A percentile compares a stretch with the other conserved stretches of the same genome.
Evolutionary conservation across 2,113 vertebrate genomes (phyloP).

Genomic region (Alouatta palliata): DNA sequence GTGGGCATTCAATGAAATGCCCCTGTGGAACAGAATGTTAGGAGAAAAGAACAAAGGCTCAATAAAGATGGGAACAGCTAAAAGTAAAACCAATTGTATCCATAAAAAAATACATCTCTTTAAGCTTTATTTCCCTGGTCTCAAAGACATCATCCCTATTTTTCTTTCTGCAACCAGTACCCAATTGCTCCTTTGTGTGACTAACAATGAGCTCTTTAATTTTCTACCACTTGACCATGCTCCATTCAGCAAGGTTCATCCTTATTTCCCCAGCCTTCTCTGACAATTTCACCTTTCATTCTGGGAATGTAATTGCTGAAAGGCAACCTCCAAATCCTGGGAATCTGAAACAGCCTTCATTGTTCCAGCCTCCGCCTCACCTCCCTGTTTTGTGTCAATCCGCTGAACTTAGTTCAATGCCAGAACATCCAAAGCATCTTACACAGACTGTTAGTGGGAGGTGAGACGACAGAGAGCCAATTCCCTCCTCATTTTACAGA

Average conservation of each 20-base stretch:
- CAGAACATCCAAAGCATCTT: background rate
- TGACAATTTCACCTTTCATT: background rate
- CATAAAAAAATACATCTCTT: background rate
- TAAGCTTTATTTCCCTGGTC: background rate
- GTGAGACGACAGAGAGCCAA: background rate
- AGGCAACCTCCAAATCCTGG: background rate
- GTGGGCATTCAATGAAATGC: background rate
- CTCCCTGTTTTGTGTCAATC: background rate
- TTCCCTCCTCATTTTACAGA: background rate
- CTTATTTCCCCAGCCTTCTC: background rate
- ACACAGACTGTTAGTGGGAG: background rate
- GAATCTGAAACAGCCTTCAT: background rate
- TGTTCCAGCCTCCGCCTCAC: background rate
- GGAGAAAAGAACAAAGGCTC: background rate
- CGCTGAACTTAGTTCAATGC: background rate
- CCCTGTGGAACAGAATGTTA: background rate
- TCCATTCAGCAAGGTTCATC: background rate
- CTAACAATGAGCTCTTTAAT: background rate
- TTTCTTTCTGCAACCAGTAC: background rate
- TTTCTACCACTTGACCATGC: background rate
- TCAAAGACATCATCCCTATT: background rate
- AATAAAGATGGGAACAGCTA: background rate
- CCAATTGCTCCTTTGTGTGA: background rate
- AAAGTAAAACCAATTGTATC: background rate
- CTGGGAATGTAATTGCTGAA: background rate